These are phyloP conservation scores for Prunella himalayana DNA, from an alignment of 2,113 vertebrate species.

Conservation along the genomic window DNA sequence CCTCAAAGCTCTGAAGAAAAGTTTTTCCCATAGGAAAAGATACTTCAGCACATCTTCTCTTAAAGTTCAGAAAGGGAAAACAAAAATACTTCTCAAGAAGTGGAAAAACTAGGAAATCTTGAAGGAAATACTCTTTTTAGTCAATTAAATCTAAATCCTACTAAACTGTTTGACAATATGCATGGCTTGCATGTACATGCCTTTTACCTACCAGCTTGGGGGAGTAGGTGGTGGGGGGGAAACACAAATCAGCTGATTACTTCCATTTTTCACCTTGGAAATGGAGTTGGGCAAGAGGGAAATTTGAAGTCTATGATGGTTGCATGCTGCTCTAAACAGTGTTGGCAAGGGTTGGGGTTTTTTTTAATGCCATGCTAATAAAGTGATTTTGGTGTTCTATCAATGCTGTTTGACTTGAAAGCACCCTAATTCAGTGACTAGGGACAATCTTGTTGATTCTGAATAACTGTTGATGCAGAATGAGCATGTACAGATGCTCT, in stretches of 20 bases:
- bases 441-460: not conserved
- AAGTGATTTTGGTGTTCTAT: not conserved
- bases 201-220: not conserved
- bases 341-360: fast-evolving
- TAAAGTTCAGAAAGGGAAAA: not conserved
- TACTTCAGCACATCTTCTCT: not conserved
- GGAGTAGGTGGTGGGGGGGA: fast-evolving
- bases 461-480: not conserved
- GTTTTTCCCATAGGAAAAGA: not conserved
- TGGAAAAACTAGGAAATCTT: not conserved
- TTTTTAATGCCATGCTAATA: not conserved
- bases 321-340: not conserved
- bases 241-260: not conserved
- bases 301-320: not conserved
- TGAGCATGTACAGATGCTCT: not conserved
- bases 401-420: not conserved
- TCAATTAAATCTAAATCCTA: not conserved
- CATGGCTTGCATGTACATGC: not conserved
- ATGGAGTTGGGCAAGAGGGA: not conserved
- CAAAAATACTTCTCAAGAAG: not conserved
- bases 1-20: not conserved
- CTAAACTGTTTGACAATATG: not conserved
- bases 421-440: not conserved
- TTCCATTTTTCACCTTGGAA: not conserved
- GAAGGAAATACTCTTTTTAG: not conserved